A percentile compares a stretch with the other conserved stretches of the same genome.
phyloP scores from a whole-genome alignment of 2,888 invertebrate species.

The Scaptomyza parva region DNA sequence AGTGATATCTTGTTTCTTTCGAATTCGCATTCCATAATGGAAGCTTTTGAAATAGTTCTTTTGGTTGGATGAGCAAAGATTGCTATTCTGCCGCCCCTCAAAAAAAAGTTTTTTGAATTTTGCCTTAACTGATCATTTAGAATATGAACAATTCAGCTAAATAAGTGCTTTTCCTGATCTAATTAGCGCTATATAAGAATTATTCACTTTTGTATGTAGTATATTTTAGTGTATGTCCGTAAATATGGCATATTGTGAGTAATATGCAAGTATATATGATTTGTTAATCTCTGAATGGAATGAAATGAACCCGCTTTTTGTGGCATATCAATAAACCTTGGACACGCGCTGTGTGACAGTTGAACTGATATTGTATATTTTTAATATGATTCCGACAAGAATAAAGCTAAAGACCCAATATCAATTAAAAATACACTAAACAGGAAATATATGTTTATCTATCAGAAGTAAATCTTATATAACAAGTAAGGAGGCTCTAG shows the following conservation, averaged over 20 bases:
- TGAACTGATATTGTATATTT: conserved; percentile 22
- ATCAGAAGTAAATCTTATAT: conserved; percentile 10
- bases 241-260: conserved; percentile 8
- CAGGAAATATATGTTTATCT: conserved; percentile 10
- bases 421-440: conserved; percentile 24
- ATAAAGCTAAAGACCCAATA: conserved; percentile 11
- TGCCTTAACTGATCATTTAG: conserved; percentile 3
- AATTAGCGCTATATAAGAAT: conserved; percentile 52
- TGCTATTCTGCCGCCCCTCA: conserved; percentile 29
- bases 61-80: neutral
- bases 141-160: conserved; percentile 3
- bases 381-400: conserved; percentile 6
- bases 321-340: conserved; percentile 55
- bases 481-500: no score
- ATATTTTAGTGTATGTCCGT: neutral
- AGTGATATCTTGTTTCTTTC: neutral
- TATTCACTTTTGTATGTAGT: conserved; percentile 1
- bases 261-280: conserved; percentile 25
- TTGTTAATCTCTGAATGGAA: conserved; percentile 37
- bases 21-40: no score
- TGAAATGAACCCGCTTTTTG: conserved; percentile 2
- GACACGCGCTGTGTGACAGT: conserved; percentile 2
- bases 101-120: conserved; percentile 12
- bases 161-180: conserved; percentile 20
- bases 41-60: no score